Conservation (phyloP, 2,113 vertebrate species). For the Addax nasomaculatus region DNA sequence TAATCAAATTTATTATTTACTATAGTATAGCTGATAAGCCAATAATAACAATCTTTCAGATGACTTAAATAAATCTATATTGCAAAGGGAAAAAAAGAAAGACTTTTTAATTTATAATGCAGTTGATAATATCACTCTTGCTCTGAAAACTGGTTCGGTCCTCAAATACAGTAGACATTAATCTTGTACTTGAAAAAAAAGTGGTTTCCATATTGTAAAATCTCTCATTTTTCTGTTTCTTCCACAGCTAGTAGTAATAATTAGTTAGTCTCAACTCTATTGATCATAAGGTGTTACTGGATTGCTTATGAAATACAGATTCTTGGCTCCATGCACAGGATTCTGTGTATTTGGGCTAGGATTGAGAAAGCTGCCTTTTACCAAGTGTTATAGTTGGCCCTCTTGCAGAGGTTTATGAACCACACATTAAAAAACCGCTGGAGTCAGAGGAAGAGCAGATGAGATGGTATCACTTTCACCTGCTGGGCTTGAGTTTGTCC, state of each 20-base stretch:
- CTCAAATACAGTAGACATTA: neutral
- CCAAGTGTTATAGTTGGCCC: neutral
- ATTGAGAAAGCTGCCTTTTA: neutral
- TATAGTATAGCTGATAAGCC: neutral
- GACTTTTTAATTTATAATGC: neutral
- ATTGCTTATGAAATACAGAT: neutral
- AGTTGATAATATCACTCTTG: neutral
- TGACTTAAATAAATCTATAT: neutral
- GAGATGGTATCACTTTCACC: neutral
- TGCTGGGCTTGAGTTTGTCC: neutral
- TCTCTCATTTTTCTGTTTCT: neutral
- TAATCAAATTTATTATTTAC: neutral
- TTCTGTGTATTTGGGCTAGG: neutral
- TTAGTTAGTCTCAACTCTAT: neutral
- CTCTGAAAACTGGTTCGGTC: neutral
- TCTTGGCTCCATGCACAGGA: neutral
- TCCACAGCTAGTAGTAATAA: neutral
- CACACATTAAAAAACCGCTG: neutral
- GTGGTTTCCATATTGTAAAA: neutral
- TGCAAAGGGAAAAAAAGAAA: neutral
- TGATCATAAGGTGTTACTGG: neutral
- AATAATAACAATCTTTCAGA: neutral
- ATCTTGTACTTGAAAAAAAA: neutral
- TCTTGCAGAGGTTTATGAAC: neutral
- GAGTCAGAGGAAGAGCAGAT: rapidly evolving